A percentile compares a stretch with the other conserved stretches of the same genome.
These are phyloP conservation scores for Xenus cinereus DNA, from an alignment of 2,113 vertebrate genomes.

Conservation along the genomic window DNA sequence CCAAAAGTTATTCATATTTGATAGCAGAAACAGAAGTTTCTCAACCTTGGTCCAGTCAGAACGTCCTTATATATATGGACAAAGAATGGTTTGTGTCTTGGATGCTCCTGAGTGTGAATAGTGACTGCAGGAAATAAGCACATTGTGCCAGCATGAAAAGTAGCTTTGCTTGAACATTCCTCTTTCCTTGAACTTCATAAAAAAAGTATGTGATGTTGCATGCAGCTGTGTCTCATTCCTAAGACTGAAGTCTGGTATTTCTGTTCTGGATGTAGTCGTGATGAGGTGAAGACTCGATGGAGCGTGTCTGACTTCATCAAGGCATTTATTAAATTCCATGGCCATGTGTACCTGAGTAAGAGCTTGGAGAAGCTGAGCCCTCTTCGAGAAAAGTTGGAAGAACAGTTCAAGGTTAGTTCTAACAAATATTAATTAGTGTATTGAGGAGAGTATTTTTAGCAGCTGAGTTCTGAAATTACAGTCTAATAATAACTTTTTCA, in stretches of 20 bases:
- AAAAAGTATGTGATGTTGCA: background rate
- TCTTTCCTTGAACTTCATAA: background rate
- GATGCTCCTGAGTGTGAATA: background rate
- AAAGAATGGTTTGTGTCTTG: background rate
- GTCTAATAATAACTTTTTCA: background rate
- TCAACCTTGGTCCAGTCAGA: background rate
- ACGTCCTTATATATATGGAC: background rate
- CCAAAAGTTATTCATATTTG: background rate
- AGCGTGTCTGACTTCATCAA: slow-evolving; percentile 96
- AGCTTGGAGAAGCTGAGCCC: slow-evolving; percentile 90
- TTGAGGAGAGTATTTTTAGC: slow-evolving; percentile 4
- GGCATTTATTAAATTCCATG: slow-evolving; percentile 99
- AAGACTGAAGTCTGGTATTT: slow-evolving; percentile 30
- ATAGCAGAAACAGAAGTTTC: background rate
- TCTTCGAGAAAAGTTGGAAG: slow-evolving; percentile 94
- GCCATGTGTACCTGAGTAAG: slow-evolving; percentile 95
- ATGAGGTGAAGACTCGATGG: slow-evolving; percentile 96
- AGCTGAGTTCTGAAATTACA: background rate
- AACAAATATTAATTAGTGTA: background rate
- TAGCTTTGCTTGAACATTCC: background rate
- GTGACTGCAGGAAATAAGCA: background rate
- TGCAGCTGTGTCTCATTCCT: background rate
- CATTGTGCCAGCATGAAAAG: background rate
- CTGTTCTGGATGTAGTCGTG: slow-evolving; percentile 80
- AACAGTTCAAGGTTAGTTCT: slow-evolving; percentile 93